phyloP scores from a whole-genome alignment of 2,888 invertebrate species.

The Sisyra nigra region DNA sequence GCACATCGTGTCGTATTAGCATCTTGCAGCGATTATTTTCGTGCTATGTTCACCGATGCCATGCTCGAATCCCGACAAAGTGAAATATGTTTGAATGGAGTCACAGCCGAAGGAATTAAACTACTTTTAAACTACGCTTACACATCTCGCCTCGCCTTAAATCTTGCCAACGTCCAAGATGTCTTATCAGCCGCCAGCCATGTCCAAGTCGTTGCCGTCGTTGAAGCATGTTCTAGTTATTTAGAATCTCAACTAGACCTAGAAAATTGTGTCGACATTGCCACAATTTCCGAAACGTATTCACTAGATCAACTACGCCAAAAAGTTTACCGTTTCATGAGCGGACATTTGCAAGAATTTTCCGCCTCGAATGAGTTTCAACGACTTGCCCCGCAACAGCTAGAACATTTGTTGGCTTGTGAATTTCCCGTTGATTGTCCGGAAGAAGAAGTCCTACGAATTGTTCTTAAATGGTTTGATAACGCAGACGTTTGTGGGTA shows the following conservation, averaged over 20 bases:
- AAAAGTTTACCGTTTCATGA: conserved; percentile 47
- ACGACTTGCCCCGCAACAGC: conserved; percentile 38
- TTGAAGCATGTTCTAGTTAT: conserved; percentile 47
- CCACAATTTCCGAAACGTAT: conserved; percentile 51
- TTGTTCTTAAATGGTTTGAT: conserved; percentile 42
- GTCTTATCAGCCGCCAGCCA: conserved; percentile 53
- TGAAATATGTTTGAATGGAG: conserved; percentile 47
- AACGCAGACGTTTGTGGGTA: conserved; percentile 23
- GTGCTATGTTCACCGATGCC: conserved; percentile 58
- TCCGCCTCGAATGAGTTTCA: conserved; percentile 41
- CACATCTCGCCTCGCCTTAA: conserved; percentile 43
- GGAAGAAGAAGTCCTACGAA: conserved; percentile 39
- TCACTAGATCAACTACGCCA: conserved; percentile 38
- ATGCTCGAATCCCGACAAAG: conserved; percentile 48
- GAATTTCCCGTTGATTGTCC: conserved; percentile 54
- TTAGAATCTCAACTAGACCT: conserved; percentile 47
- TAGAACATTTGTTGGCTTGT: conserved; percentile 41
- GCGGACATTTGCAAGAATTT: conserved; percentile 42
- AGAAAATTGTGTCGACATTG: conserved; percentile 56
- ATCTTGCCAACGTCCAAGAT: conserved; percentile 46
- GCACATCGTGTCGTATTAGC: conserved; percentile 55
- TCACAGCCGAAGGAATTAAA: conserved; percentile 45
- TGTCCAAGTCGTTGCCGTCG: conserved; percentile 43
- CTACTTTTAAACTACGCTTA: conserved; percentile 51
- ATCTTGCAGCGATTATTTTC: conserved; percentile 57